Percentiles rank a stretch among this genome's conserved stretches.
Conservation (phyloP, 2,113 vertebrate genomes). For the Carollia perspicillata region DNA sequence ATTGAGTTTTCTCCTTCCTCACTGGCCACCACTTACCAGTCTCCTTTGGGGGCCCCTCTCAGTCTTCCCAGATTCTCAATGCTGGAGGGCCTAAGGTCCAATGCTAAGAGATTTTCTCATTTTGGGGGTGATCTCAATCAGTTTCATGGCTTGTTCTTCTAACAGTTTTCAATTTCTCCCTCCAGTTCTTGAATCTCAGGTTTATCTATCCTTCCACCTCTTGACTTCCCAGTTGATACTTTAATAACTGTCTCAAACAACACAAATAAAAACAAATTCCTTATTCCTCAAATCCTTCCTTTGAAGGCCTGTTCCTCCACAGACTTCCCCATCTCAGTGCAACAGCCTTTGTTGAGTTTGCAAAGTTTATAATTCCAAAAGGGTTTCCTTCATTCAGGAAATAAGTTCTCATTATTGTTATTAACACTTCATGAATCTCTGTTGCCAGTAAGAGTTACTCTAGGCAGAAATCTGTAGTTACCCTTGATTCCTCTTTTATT, state of each 20-base stretch:
- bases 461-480: not conserved
- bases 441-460: not conserved
- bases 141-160: not conserved
- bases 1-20: not conserved
- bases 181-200: not conserved
- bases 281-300: not conserved
- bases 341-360: not conserved
- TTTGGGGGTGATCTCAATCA: not conserved
- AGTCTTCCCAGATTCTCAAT: not conserved
- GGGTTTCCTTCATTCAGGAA: not conserved
- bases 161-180: not conserved
- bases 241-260: not conserved
- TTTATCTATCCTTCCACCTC: not conserved
- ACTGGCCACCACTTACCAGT: not conserved
- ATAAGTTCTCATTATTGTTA: not conserved
- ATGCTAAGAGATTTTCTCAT: not conserved
- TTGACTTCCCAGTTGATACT: not conserved
- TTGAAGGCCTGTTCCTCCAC: not conserved
- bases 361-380: constrained; percentile 22
- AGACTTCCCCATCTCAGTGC: not conserved
- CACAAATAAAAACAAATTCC: not conserved
- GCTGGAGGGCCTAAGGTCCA: not conserved
- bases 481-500: not conserved
- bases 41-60: not conserved
- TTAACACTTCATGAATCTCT: not conserved